Evolutionary conservation across 35 echinoderm and acorn worm species (phyloP), one percentile per base, ranked within the genome.

Genomic region (Amphiura filiformis): DNA sequence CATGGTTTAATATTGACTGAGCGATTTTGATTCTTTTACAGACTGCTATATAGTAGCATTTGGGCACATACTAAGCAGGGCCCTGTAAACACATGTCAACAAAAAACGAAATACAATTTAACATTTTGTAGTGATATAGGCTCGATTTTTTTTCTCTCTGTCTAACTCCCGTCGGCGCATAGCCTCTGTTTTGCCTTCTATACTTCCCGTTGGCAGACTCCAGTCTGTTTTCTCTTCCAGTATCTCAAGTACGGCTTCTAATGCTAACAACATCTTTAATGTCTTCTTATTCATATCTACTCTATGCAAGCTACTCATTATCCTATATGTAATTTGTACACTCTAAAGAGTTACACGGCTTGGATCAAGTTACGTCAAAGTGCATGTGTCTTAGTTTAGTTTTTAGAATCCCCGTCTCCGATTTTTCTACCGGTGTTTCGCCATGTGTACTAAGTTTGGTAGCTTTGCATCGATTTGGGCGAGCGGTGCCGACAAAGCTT

Each of bases 261-360:
- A 5, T 18, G 26, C 61, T 70, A 70, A 70, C 61, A 70, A 70
- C 61, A 70, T 70, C 61, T 70, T 70, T 70, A 70, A 70, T 70
- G 61, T 70, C 61, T 70, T 70, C 61, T 70, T 23, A 70, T 70
- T 23, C 61, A 70, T 70, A 2, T 47, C 41, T 47, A 9, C 41
- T 17, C 41, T 47, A 47, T 47, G 41, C 41, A 26, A 70, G 61
- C 61, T 61, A 85, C 83, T 56, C 83, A 85, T 85, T 85, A 85
- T 85, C 56, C 65, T 85, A 56, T 56, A 56, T 85, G 33, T 85
- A 85, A 65, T 85, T 85, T 65, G 32, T 85, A 61, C 83, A n/a
- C 83, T 37, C 31, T 56, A 22, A 85, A 61, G 64, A 85, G 83
- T 85, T 85, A 85, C 32, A 85, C 33, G 83, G 83, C 83, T 26